Conservation (phyloP, 2,888 invertebrate genomes). For the Cartodere bifasciata region DNA sequence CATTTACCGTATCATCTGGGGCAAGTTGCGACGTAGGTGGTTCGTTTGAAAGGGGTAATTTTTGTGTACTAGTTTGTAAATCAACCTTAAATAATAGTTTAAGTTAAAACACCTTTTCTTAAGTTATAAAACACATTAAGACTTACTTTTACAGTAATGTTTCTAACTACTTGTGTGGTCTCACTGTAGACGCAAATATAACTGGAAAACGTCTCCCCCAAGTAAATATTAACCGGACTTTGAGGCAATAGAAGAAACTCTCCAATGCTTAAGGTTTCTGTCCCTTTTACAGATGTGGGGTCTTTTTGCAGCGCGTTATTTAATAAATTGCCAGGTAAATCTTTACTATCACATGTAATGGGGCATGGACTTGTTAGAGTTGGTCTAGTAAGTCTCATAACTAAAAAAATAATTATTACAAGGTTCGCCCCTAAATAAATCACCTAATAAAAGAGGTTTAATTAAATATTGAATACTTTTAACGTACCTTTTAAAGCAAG, state of each 20-base stretch:
- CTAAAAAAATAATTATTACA: constrained; percentile 35
- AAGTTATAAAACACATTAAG: not conserved
- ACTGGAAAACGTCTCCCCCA: constrained; percentile 97
- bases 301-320: constrained; percentile 70
- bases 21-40: constrained; percentile 44
- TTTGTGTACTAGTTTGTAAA: constrained; percentile 83
- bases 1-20: constrained; percentile 80
- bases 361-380: constrained; percentile 71
- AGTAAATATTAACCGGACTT: constrained; percentile 94
- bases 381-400: constrained; percentile 91
- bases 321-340: constrained; percentile 71
- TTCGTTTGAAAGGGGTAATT: constrained; percentile 67
- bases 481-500: constrained; percentile 16
- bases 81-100: constrained; percentile 52
- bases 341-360: constrained; percentile 73
- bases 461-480: not conserved
- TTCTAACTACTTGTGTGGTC: constrained; percentile 68
- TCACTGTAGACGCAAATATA: constrained; percentile 97
- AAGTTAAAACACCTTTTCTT: constrained; percentile 1
- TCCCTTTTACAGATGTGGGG: constrained; percentile 67
- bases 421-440: constrained; percentile 6
- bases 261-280: constrained; percentile 74
- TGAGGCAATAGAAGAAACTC: constrained; percentile 89
- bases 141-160: constrained; percentile 67
- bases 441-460: not conserved